Conservation (phyloP, 53 echinoderm and acorn worm species). For the Holothuria leucospilota region DNA sequence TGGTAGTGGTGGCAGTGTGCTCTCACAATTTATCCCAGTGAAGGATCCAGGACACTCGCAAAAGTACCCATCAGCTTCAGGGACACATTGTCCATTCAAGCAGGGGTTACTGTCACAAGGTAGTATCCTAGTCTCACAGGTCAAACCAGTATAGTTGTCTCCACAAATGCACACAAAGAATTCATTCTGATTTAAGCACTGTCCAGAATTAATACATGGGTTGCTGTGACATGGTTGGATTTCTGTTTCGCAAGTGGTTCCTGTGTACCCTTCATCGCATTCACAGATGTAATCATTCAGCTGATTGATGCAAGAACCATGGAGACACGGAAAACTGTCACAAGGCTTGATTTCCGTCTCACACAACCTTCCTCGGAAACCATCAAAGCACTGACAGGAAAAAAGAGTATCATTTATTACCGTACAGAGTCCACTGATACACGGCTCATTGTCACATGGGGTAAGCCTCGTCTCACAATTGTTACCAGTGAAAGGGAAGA, state of each 20-base stretch:
- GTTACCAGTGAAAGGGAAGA: slow-evolving; percentile 56
- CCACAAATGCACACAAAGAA: slow-evolving; percentile 69
- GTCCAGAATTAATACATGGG: slow-evolving; percentile 72
- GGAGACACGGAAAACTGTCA: slow-evolving; percentile 78
- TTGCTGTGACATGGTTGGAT: slow-evolving; percentile 75
- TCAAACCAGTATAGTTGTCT: slow-evolving; percentile 61
- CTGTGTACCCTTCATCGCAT: slow-evolving; percentile 73
- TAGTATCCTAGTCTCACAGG: slow-evolving; percentile 70
- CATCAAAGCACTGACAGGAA: slow-evolving; percentile 73
- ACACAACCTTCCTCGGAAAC: slow-evolving; percentile 76
- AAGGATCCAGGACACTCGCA: slow-evolving; percentile 70
- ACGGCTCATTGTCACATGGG: slow-evolving; percentile 86
- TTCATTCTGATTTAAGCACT: slow-evolving; percentile 62
- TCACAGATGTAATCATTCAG: slow-evolving; percentile 70
- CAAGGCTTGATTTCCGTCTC: slow-evolving; percentile 79
- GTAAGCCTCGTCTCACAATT: slow-evolving; percentile 74
- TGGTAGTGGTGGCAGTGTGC: slow-evolving; percentile 58
- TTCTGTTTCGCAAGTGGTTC: slow-evolving; percentile 63
- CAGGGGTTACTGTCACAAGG: slow-evolving; percentile 86
- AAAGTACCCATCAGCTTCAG: slow-evolving; percentile 46
- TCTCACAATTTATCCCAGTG: slow-evolving; percentile 75
- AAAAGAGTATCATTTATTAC: slow-evolving; percentile 58
- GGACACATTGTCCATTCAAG: slow-evolving; percentile 69
- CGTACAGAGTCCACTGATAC: slow-evolving; percentile 80
- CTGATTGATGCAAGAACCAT: slow-evolving; percentile 69